A percentile compares a stretch with the other conserved stretches of the same genome.
phyloP scores from a whole-genome alignment of 2,888 invertebrate genomes.

The Disparrhopalites patrizii region DNA sequence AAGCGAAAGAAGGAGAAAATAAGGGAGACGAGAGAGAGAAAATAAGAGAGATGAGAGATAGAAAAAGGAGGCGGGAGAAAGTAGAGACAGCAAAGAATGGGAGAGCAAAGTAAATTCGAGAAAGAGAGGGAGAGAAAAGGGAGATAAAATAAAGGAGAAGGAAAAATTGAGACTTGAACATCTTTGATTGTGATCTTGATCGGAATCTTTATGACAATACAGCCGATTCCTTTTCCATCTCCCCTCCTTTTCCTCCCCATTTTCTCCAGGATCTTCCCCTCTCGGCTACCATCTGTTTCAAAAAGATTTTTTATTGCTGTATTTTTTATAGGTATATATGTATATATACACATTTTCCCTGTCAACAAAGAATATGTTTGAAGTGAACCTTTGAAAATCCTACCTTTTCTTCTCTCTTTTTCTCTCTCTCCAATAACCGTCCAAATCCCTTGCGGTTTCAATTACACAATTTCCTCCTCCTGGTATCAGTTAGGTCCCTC shows the following conservation, averaged over 20 bases:
- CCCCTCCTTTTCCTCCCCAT: background rate
- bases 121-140: background rate
- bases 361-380: background rate
- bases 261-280: background rate
- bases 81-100: background rate
- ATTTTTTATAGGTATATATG: no score
- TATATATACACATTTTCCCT: no score
- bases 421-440: background rate
- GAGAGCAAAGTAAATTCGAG: slow-evolving; percentile 8
- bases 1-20: background rate
- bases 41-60: no score
- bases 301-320: slow-evolving; percentile 2
- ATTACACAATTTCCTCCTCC: no score
- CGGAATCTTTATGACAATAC: background rate
- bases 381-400: background rate
- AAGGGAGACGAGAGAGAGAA: background rate
- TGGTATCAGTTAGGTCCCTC: no score
- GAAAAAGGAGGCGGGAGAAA: background rate
- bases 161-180: no score
- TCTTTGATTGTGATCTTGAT: no score
- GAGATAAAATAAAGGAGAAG: background rate
- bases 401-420: background rate
- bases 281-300: slow-evolving; percentile 2
- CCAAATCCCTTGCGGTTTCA: slow-evolving; percentile 3
- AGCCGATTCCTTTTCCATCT: background rate